These are phyloP conservation scores for Athalia rosae DNA, from an alignment of 2,888 invertebrate genomes.

Conservation along the genomic window DNA sequence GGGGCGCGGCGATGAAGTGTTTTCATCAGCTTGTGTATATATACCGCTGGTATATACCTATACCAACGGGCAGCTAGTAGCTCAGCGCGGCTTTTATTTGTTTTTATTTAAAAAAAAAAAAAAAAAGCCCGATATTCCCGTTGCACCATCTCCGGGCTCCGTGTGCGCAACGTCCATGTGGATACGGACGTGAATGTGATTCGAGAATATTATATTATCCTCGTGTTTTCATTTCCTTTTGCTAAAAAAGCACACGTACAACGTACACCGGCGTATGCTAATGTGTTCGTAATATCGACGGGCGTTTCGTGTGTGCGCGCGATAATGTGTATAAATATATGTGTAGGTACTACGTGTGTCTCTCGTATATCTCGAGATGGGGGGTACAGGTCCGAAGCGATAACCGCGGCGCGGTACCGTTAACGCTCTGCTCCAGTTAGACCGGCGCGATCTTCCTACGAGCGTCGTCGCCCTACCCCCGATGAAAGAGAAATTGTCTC, in stretches of 20 bases:
- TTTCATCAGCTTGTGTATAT: conserved; percentile 23
- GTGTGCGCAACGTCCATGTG: too few species aligned
- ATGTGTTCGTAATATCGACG: background rate
- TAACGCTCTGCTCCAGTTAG: conserved; percentile 67
- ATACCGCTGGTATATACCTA: background rate
- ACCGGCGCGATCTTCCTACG: conserved; percentile 40
- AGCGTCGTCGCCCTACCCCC: conserved; percentile 51
- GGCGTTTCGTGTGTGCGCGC: background rate
- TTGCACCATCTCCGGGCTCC: conserved; percentile 4
- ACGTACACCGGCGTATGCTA: background rate
- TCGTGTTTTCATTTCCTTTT: background rate
- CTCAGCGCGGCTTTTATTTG: background rate
- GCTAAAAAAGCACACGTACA: conserved; percentile 18
- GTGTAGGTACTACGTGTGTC: background rate
- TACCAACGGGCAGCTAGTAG: background rate
- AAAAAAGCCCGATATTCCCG: conserved; percentile 32
- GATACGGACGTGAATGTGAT: background rate
- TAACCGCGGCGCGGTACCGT: conserved; percentile 45
- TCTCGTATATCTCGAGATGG: background rate
- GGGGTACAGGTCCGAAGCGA: conserved; percentile 39
- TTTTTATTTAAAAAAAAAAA: background rate
- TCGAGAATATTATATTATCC: background rate
- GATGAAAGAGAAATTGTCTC: conserved; percentile 70
- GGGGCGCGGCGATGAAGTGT: conserved; percentile 36
- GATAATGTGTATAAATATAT: background rate